Conservation (phyloP, 2,113 vertebrate genomes). For the Hucho hucho region DNA sequence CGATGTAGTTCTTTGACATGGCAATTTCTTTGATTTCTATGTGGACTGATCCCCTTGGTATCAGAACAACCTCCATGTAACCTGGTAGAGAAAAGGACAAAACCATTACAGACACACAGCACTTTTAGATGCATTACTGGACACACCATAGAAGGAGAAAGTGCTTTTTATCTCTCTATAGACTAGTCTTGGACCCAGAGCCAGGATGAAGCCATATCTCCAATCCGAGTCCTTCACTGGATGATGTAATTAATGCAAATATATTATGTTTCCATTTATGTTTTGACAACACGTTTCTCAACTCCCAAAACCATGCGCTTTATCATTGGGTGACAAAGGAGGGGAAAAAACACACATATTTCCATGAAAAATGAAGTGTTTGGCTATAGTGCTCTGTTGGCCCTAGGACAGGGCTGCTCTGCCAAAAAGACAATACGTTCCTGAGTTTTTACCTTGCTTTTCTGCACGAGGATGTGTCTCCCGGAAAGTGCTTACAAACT, state of each 20-base stretch:
- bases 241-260: constrained; percentile 51
- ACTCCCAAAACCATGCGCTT: constrained; percentile 46
- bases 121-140: constrained; percentile 69
- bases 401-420: constrained; percentile 22
- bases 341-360: constrained; percentile 18
- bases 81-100: constrained; percentile 74
- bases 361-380: constrained; percentile 45
- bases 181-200: constrained; percentile 19
- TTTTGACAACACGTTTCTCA: constrained; percentile 57
- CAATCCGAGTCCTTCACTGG: constrained; percentile 41
- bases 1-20: constrained; percentile 96
- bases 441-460: constrained; percentile 25
- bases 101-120: constrained; percentile 9
- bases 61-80: constrained; percentile 95
- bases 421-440: constrained; percentile 31
- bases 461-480: constrained; percentile 41
- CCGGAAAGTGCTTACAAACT: constrained; percentile 36
- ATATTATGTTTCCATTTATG: constrained; percentile 51
- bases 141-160: constrained; percentile 80
- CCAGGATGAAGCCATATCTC: constrained; percentile 36
- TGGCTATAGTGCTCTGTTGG: constrained; percentile 22
- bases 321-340: constrained; percentile 38
- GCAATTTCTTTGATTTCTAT: constrained; percentile 92
- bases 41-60: constrained; percentile 95
- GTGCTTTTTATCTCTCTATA: constrained; percentile 55